Evolutionary conservation across 2,113 vertebrate genomes (phyloP), one percentile per base, ranked within the genome.

Genomic region (Chaetodon trifascialis): DNA sequence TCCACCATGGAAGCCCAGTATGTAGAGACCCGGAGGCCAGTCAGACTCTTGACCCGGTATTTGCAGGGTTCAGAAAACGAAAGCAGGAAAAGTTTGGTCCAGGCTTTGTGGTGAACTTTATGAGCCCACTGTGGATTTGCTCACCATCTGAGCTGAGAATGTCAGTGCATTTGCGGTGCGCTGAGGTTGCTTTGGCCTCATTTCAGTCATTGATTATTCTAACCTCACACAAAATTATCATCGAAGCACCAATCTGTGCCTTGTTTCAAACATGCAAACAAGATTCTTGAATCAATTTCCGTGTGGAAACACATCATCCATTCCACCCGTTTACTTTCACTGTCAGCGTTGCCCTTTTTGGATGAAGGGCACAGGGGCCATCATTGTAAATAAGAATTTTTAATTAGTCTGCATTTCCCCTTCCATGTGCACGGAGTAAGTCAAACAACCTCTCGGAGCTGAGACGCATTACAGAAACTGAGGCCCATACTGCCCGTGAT

Each of bases 341-440:
- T 87, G 83, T 82, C 85, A 90, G 77, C 21, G 4, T 56, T 90
- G 85, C 75, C 82, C 87, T 86, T 88, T 90, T 75, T 83, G 80
- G 60, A 73, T 60, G 82, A 89, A 86, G 90, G 82, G 63, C 90
- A 83, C 14, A 2, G 46, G 30, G 70, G 60, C 66, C 70, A 67
- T 79, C 66, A 65, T 73, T 88, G 76, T 84, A 90, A 92, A 89
- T 82, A 84, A 55, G 74, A 74, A 21, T 82, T 76, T 74, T 72
- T 79, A 82, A 89, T 91, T 85, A 89, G 87, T 82, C 58, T 30
- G 34, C 73, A 75, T 30, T 52, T 73, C 54, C 25, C 30, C 82
- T 63, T 73, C 47, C 46, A 34, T 56, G 38, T 17, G 42, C 42
- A 75, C 11, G 7, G 52, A 68, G 42, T 66, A 63, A 71, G 71